Base-by-base conservation (phyloP, 92 coral and sea anemone genomes). In the Porites cylindrica region DNA sequence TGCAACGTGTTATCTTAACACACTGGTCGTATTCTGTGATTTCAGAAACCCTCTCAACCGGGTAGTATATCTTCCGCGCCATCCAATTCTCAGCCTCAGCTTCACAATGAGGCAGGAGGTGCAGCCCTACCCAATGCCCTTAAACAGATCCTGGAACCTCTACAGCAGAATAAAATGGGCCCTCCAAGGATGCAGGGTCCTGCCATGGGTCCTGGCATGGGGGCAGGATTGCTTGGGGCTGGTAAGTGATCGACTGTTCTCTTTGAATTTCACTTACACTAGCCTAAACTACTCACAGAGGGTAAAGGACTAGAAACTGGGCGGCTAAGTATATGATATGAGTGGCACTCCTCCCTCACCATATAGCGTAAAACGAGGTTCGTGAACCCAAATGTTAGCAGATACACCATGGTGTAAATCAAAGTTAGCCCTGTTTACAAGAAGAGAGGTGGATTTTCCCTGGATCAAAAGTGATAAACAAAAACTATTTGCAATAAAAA, bases 91-190 rank as follows among this genome's bases (percentile, higher is more conserved):
- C 86, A 88, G 50, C 58, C 90, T 10, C 95, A 72, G 6, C 52
- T 23, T 29, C 92, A 87, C 60, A 89, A 82, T 60, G 96, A 88
- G 64, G 82, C 89, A 21, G 88, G 83, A 8, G 84, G 85, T 21
- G 24, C 69, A 47, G 81, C 78, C 71, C 78, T 89, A 8, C 93
- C 96, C 62, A 72, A 61, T 76, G 88, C 98, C 43, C 87, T 93
- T 23, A 85, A 89, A 78, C 83, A 88, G 51, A 95, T 95, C 60
- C 91, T 93, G 19, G 96, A 95, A 73, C 98, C 96, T 51, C 75
- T 95, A 10, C 94, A 90, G 69, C 92, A 91, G 62, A 90, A 87
- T 68, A 77, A 79, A 78, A 92, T 86, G 72, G 90, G 87, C 78
- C 96, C 92, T 29, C 90, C 87, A 62, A 70, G 84, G 29, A 64